Conservation (phyloP, 2,113 vertebrate genomes). For the Peromyscus californicus region DNA sequence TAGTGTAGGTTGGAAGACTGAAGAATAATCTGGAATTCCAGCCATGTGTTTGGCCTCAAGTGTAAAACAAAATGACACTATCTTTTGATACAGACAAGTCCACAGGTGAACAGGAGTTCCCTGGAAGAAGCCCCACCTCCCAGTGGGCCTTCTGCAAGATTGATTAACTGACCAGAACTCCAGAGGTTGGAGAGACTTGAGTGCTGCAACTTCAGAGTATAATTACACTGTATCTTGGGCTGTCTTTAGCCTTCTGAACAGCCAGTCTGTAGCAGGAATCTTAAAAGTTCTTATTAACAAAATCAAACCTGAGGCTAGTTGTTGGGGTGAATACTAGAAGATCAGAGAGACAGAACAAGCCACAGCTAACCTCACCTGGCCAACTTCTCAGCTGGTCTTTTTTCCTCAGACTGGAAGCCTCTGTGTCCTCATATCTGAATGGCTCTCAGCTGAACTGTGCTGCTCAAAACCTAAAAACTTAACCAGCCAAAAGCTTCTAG, state of each 20-base stretch:
- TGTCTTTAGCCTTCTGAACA: background rate
- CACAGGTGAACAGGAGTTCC: background rate
- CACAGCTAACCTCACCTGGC: too few relatives aligned
- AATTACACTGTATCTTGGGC: background rate
- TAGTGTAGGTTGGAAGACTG: background rate
- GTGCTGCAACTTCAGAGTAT: background rate
- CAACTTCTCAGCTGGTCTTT: too few relatives aligned
- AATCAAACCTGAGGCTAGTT: too few relatives aligned
- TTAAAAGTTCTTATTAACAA: too few relatives aligned
- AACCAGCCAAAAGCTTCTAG: too few relatives aligned
- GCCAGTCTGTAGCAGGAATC: too few relatives aligned
- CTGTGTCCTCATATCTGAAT: too few relatives aligned
- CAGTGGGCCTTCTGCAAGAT: background rate
- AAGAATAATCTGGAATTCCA: background rate
- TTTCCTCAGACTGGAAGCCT: too few relatives aligned
- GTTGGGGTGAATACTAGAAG: too few relatives aligned
- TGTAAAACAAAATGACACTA: background rate
- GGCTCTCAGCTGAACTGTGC: too few relatives aligned
- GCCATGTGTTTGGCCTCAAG: background rate
- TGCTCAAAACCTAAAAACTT: too few relatives aligned
- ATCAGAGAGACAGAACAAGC: too few relatives aligned
- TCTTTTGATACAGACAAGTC: background rate
- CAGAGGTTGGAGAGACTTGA: background rate
- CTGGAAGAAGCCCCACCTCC: background rate
- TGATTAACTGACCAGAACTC: background rate